A percentile compares a stretch with the other conserved stretches of the same genome.
phyloP scores from a whole-genome alignment of 2,113 vertebrate species.

The Panurus biarmicus region DNA sequence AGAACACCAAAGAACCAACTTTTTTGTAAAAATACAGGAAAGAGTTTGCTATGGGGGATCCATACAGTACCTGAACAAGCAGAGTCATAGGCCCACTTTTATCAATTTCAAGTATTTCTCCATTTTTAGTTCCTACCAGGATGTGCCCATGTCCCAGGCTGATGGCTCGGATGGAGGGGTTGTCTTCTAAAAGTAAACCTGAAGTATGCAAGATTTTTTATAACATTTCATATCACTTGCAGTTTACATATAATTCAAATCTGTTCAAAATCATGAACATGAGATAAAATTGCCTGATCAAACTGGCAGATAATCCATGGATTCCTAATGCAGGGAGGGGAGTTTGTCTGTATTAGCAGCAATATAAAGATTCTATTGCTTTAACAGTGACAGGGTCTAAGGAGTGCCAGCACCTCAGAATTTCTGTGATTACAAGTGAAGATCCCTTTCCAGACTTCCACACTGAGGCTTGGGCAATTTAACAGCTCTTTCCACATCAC shows the following conservation, averaged over 20 bases:
- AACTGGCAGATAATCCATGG: neutral
- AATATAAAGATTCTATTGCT: neutral
- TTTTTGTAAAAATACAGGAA: neutral
- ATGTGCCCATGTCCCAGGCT: slow-evolving; percentile 95
- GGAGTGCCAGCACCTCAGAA: neutral
- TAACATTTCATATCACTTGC: neutral
- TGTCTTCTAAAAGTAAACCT: slow-evolving; percentile 96
- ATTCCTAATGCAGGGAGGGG: neutral
- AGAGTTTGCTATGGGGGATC: neutral
- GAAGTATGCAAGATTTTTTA: neutral
- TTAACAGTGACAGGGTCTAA: neutral
- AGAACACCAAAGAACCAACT: neutral
- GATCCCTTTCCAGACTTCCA: neutral
- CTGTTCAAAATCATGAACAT: neutral
- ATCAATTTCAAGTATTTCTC: slow-evolving; percentile 96
- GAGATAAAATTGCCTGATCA: neutral
- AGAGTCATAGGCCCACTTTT: slow-evolving; percentile 94
- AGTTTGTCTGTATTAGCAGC: neutral
- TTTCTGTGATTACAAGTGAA: neutral
- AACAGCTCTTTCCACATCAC: neutral
- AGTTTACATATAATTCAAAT: neutral
- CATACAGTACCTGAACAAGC: slow-evolving; percentile 78
- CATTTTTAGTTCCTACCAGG: slow-evolving; percentile 94
- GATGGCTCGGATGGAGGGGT: slow-evolving; percentile 94
- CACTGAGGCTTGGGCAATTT: neutral